Evolutionary conservation across 2,797 vertebrate species (phyloP).

Genomic region (Sebastes kiyomatsui): DNA sequence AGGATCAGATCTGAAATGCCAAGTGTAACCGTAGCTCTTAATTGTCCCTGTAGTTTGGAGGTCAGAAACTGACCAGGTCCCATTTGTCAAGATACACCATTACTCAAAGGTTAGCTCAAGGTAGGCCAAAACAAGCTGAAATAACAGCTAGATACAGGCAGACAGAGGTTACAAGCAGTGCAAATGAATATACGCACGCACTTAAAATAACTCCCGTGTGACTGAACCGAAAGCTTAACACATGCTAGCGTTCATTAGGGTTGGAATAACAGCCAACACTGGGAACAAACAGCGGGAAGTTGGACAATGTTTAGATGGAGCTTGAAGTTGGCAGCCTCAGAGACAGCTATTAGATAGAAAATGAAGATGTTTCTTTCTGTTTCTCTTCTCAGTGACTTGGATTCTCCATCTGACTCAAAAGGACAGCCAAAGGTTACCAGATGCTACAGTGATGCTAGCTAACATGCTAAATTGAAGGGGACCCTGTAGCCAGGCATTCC

Average conservation of each 20-base stretch:
- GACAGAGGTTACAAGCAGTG: constrained; percentile 16
- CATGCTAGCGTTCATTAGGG: constrained; percentile 35
- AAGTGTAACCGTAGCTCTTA: constrained; percentile 31
- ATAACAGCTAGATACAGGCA: constrained; percentile 19
- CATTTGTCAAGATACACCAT: constrained; percentile 35
- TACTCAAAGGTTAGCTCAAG: constrained; percentile 23
- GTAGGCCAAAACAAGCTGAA: constrained; percentile 24
- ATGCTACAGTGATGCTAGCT: constrained; percentile 20
- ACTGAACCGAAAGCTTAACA: constrained; percentile 23
- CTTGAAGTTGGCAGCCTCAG: constrained; percentile 11
- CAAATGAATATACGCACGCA: constrained; percentile 13
- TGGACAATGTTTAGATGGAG: constrained; percentile 41
- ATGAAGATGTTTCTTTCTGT: constrained; percentile 48
- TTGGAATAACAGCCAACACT: constrained; percentile 17
- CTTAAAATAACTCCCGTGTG: constrained; percentile 23
- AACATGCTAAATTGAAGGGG: background rate
- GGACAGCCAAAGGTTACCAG: constrained; percentile 60
- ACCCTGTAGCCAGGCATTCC: background rate
- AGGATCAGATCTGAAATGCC: constrained; percentile 21
- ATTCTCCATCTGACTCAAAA: background rate
- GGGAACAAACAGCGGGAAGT: constrained; percentile 23
- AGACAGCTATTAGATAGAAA: constrained; percentile 37
- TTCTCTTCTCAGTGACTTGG: constrained; percentile 38
- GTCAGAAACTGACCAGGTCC: constrained; percentile 38
- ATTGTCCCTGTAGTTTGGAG: constrained; percentile 31